Conservation (phyloP, 2,797 vertebrate species). For the Scomberomorus guttatus region DNA sequence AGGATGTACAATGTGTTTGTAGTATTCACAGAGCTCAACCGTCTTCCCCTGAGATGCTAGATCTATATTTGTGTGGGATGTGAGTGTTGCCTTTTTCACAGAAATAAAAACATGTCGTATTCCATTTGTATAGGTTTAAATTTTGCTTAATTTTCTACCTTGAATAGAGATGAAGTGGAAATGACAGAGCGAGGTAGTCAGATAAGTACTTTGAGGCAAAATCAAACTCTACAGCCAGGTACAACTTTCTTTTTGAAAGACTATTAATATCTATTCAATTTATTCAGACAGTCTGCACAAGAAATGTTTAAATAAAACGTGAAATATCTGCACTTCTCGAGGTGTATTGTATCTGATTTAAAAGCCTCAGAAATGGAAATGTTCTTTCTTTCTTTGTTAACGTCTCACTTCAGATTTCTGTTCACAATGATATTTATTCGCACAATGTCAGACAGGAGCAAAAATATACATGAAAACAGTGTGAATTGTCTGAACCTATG, state of each 20-base stretch:
- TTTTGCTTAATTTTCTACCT: too few relatives aligned
- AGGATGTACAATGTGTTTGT: too few relatives aligned
- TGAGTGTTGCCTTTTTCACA: too few relatives aligned
- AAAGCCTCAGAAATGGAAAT: conserved; percentile 19
- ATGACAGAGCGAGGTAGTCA: neutral
- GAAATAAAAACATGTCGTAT: too few relatives aligned
- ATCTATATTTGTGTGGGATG: too few relatives aligned
- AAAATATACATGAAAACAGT: conserved; percentile 14
- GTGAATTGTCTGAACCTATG: neutral
- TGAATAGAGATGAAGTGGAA: neutral
- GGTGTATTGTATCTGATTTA: conserved; percentile 7
- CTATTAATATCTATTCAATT: neutral
- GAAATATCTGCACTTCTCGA: neutral
- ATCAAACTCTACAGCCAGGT: neutral
- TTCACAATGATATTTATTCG: conserved; percentile 20
- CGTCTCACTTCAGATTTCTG: conserved; percentile 11
- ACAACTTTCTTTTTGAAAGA: neutral
- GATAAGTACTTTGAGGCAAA: neutral
- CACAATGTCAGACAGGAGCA: conserved; percentile 4
- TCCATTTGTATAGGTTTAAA: too few relatives aligned
- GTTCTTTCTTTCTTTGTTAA: neutral
- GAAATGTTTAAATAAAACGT: conserved; percentile 9
- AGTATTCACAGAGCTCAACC: too few relatives aligned
- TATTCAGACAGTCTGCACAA: neutral
- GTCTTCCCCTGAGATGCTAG: too few relatives aligned